Percentiles rank a stretch among this genome's conserved stretches.
phyloP scores from a whole-genome alignment of 2,113 vertebrate genomes.

The Tympanuchus pallidicinctus region DNA sequence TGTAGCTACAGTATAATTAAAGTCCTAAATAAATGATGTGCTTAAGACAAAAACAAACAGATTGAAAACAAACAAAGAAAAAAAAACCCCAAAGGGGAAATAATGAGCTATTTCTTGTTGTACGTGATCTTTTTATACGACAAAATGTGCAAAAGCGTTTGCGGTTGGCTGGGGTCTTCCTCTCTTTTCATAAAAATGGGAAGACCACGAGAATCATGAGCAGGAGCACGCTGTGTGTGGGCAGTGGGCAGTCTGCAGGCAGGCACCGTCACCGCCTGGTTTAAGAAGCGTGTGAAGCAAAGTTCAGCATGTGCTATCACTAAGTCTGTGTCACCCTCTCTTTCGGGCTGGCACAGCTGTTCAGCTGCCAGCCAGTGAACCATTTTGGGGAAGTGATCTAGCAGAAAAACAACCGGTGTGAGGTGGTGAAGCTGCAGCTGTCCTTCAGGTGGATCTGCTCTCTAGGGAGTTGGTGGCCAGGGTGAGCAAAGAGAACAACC shows the following conservation, averaged over 20 bases:
- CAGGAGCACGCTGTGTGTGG: background rate
- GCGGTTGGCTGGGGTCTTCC: conserved; percentile 3
- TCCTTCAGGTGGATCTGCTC: background rate
- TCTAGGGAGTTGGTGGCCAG: background rate
- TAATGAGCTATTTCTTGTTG: conserved; percentile 25
- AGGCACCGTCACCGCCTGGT: rapidly evolving
- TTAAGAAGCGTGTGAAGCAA: background rate
- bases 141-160: conserved; percentile 25
- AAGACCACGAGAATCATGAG: background rate
- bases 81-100: background rate
- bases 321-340: background rate
- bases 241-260: background rate
- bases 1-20: conserved; percentile 32
- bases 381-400: conserved; percentile 57
- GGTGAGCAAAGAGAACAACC: background rate
- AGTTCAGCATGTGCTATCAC: background rate
- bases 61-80: background rate
- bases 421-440: background rate
- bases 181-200: background rate
- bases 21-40: conserved; percentile 15
- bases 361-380: conserved; percentile 4
- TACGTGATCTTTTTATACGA: background rate
- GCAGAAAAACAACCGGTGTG: background rate
- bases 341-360: conserved; percentile 30
- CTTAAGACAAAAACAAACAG: conserved; percentile 28